Evolutionary conservation across 2,888 invertebrate species (phyloP).

Genomic region (Volucella zonaria): DNA sequence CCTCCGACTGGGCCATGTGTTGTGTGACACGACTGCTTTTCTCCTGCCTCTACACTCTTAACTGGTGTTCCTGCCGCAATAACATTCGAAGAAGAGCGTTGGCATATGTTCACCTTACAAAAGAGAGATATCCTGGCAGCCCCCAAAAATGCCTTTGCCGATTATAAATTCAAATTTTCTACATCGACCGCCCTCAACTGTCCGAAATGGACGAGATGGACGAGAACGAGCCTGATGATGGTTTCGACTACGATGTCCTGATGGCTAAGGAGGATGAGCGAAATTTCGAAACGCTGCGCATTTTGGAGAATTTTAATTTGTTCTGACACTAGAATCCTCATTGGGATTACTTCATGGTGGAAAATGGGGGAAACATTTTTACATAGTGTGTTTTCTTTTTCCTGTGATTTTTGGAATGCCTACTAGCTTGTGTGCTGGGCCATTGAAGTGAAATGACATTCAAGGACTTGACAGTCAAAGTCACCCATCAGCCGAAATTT

Average conservation of each 20-base stretch:
- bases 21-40: constrained; percentile 34
- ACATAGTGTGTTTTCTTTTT: not conserved
- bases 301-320: constrained; percentile 67
- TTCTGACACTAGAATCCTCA: constrained; percentile 64
- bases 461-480: constrained; percentile 13
- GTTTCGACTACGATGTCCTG: constrained; percentile 10
- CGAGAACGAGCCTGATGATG: constrained; percentile 49
- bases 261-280: constrained; percentile 23
- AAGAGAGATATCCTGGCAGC: constrained; percentile 48
- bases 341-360: not conserved
- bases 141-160: constrained; percentile 53
- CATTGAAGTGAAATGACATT: constrained; percentile 3
- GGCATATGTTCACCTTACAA: constrained; percentile 68
- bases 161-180: constrained; percentile 70
- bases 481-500: not conserved
- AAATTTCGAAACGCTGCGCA: constrained; percentile 60
- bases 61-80: constrained; percentile 37
- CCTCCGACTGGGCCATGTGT: constrained; percentile 63
- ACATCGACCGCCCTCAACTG: constrained; percentile 37
- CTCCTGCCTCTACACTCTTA: not conserved
- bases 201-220: constrained; percentile 29
- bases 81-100: constrained; percentile 55
- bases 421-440: not conserved
- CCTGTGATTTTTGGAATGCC: not conserved
- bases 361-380: not conserved